Conservation (phyloP, 2,797 vertebrate species). For the Streptopelia turtur region DNA sequence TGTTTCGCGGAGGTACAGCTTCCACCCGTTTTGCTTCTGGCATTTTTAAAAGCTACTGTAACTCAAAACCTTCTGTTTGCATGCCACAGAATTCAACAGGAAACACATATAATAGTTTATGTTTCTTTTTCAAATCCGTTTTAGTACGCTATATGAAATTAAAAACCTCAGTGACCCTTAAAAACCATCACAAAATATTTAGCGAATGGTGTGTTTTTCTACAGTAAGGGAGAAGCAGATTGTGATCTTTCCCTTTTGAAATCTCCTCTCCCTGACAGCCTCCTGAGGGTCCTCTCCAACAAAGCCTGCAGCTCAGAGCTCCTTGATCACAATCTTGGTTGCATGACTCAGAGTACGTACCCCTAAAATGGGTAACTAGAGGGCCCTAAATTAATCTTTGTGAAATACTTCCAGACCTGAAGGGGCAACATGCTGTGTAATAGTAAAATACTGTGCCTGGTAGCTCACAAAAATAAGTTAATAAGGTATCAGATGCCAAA, state of each 20-base stretch:
- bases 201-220: background rate
- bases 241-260: background rate
- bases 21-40: background rate
- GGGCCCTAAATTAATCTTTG: background rate
- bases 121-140: slow-evolving; percentile 59
- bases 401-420: background rate
- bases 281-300: background rate
- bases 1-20: background rate
- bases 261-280: background rate
- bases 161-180: slow-evolving; percentile 66
- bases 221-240: background rate
- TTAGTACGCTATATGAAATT: slow-evolving; percentile 42
- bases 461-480: background rate
- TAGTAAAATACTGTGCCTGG: background rate
- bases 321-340: rapidly evolving
- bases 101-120: slow-evolving; percentile 54
- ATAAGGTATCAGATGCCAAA: background rate
- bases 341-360: background rate
- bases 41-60: slow-evolving; percentile 51
- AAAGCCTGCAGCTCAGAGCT: background rate
- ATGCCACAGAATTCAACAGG: slow-evolving; percentile 44
- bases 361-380: background rate
- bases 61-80: slow-evolving; percentile 46
- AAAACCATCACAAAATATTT: slow-evolving; percentile 39
- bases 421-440: background rate